Conservation (phyloP, 1,140 invertebrate species). For the Drosophila pruinosa region DNA sequence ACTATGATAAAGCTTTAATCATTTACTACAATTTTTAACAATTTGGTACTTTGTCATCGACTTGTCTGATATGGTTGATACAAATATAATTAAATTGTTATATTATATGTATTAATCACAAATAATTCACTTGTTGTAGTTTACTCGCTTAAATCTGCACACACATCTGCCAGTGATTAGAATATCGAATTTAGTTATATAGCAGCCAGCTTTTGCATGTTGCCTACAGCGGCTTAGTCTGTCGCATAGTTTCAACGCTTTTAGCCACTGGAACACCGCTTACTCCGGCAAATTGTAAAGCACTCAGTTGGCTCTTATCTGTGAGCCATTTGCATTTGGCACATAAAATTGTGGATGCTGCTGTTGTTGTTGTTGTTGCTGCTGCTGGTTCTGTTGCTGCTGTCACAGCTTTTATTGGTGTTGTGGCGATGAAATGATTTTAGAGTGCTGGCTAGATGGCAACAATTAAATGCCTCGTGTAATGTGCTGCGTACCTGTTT, state of each 20-base stretch:
- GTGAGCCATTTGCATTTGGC: constrained; percentile 56
- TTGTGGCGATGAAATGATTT: constrained; percentile 63
- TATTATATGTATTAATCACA: too few relatives aligned
- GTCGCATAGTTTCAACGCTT: constrained; percentile 20
- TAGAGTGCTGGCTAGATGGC: constrained; percentile 64
- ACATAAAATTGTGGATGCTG: constrained; percentile 51
- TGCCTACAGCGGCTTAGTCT: neutral
- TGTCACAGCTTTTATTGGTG: constrained; percentile 25
- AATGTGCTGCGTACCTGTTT: constrained; percentile 69
- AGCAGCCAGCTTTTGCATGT: neutral
- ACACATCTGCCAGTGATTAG: too few relatives aligned
- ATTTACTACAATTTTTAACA: too few relatives aligned
- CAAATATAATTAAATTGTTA: too few relatives aligned
- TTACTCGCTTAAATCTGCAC: too few relatives aligned
- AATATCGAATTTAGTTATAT: too few relatives aligned
- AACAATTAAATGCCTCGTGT: constrained; percentile 73
- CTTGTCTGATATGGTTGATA: too few relatives aligned
- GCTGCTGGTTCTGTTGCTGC: constrained; percentile 3
- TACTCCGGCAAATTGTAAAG: neutral
- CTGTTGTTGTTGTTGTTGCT: constrained; percentile 20
- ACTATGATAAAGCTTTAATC: too few relatives aligned
- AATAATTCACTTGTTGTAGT: too few relatives aligned
- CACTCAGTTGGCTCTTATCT: constrained; percentile 50
- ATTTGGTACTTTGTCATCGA: too few relatives aligned
- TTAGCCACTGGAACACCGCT: neutral